Conservation (phyloP, 2,113 vertebrate species). For the Sitta europaea region DNA sequence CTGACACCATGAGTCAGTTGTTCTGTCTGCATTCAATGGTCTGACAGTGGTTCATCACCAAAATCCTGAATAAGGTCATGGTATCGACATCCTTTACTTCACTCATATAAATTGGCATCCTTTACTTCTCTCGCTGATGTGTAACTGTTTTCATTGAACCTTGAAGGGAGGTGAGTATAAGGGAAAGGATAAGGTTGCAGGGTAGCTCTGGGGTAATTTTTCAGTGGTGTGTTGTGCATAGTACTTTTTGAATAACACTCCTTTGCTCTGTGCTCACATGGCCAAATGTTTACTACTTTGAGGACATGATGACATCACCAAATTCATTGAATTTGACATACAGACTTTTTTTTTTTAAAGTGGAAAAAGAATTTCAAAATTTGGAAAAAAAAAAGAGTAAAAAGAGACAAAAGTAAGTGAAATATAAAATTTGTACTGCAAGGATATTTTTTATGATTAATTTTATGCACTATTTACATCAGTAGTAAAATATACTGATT, state of each 20-base stretch:
- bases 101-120: background rate
- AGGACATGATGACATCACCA: background rate
- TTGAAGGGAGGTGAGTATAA: background rate
- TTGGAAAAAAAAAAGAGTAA: background rate
- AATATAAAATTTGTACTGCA: background rate
- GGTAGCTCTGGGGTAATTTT: background rate
- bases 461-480: slow-evolving; percentile 60
- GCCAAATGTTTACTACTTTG: background rate
- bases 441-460: slow-evolving; percentile 22
- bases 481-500: slow-evolving; percentile 50
- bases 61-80: background rate
- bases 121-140: background rate
- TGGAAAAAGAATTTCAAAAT: background rate
- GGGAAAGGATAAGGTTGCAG: background rate
- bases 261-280: background rate
- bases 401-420: background rate
- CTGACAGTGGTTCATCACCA: background rate
- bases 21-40: background rate
- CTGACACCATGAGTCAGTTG: background rate
- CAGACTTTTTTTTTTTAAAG: background rate
- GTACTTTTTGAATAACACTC: background rate
- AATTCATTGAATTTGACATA: background rate
- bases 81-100: background rate
- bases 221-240: background rate
- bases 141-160: background rate